Base-by-base conservation (phyloP, 1,140 invertebrate species). In the Bradysia coprophila region DNA sequence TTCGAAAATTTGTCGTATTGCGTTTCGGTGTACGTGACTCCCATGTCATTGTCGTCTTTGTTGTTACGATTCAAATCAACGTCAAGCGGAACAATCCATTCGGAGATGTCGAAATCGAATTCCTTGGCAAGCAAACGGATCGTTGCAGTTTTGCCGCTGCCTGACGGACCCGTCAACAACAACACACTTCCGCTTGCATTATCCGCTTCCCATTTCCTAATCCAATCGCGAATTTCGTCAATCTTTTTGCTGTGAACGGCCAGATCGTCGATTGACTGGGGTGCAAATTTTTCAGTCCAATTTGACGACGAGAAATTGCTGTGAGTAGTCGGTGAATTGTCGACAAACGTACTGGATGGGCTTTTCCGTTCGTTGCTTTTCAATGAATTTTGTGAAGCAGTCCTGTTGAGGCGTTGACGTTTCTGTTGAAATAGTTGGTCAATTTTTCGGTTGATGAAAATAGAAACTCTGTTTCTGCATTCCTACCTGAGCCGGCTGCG, bases 71-170 rank as follows among this genome's bases (percentile, higher is more conserved):
- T 21, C n/a, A 49, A 42, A 24, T 61, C 54, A 18, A 50, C 48
- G 61, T 82, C 78, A 1, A 78, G 43, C 3, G 79, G 78, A 46
- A 75, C 81, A 18, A 77, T 72, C 78, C 78, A 84, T 57, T 83
- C 79, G 19, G 69, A 61, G 28, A 81, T 43, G 47, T 68, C 59
- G 43, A 73, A 69, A 41, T 60, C 59, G 42, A 72, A 54, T 47
- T 73, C 68, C 38, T 67, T 61, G 32, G 75, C 72, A 9, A 82
- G 41, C 2, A 72, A 58, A 38, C 64, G 67, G 16, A 81, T 33
- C 2, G 75, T 69, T 1, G 67, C 58, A 3, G 76, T 78, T 64
- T 84, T 84, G 0, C 78, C 79, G 53, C 71, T 72, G 1, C 81
- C 81, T 1, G 78, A 69, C 15, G 80, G 75, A 2, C 79, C 81